Conservation (phyloP, 1,140 invertebrate genomes). For the Brachystomella parvula region DNA sequence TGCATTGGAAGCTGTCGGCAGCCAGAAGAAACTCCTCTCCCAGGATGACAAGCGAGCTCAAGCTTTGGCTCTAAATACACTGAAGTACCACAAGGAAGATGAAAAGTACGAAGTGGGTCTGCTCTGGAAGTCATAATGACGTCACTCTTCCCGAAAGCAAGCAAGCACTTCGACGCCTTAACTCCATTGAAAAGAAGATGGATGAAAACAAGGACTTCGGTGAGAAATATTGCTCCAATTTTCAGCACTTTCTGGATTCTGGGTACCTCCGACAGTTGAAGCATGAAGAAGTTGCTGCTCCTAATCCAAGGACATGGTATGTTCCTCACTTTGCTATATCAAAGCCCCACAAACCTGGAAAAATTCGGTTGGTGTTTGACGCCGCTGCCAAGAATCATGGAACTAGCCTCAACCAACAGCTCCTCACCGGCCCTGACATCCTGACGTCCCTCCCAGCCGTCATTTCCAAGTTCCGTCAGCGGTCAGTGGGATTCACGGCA, state of each 20-base stretch:
- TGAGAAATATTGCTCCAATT: background rate
- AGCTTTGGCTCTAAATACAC: slow-evolving; percentile 7
- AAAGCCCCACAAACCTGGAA: slow-evolving; percentile 19
- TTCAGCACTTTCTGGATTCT: slow-evolving; percentile 17
- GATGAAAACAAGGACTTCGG: slow-evolving; percentile 11
- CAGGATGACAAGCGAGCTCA: slow-evolving; percentile 14
- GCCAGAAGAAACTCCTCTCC: background rate
- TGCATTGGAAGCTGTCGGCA: slow-evolving; percentile 17
- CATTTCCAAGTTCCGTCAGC: slow-evolving; percentile 22
- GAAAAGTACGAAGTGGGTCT: slow-evolving; percentile 15
- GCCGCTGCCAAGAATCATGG: slow-evolving; percentile 15
- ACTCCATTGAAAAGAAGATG: slow-evolving; percentile 16
- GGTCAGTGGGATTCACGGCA: slow-evolving; percentile 14
- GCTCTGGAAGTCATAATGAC: slow-evolving; percentile 16
- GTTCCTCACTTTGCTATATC: slow-evolving; percentile 22
- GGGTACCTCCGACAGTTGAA: slow-evolving; percentile 16
- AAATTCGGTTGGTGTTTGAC: slow-evolving; percentile 21
- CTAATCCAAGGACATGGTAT: background rate
- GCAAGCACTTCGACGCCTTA: slow-evolving; percentile 8
- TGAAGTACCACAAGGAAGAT: slow-evolving; percentile 5
- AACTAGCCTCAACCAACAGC: slow-evolving; percentile 22
- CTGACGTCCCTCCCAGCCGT: slow-evolving; percentile 16
- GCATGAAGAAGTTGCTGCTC: background rate
- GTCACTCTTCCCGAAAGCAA: slow-evolving; percentile 8
- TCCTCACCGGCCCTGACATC: slow-evolving; percentile 21